Percentiles rank a stretch among this genome's conserved stretches.
phyloP scores from a whole-genome alignment of 2,797 vertebrate genomes.

The Danio kyathit region DNA sequence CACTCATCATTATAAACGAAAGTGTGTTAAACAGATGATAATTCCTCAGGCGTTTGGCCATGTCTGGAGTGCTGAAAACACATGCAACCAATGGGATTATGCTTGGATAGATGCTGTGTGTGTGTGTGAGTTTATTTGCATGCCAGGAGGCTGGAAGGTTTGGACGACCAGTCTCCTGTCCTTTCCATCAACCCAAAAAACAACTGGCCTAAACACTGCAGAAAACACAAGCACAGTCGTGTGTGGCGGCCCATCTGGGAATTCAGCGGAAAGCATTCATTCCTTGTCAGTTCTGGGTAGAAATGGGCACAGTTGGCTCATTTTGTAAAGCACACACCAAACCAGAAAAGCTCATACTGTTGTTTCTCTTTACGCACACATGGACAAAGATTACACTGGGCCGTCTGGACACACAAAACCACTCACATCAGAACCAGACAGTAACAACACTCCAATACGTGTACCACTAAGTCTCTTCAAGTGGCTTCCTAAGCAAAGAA shows the following conservation, averaged over 20 bases:
- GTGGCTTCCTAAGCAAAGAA: conserved; percentile 2
- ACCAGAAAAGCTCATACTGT: conserved; percentile 16
- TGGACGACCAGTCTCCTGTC: neutral
- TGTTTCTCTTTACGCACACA: conserved; percentile 16
- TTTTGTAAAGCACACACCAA: conserved; percentile 23
- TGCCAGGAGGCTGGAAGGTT: conserved; percentile 1
- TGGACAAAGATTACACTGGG: neutral
- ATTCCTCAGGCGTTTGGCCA: conserved; percentile 1
- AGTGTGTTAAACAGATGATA: conserved; percentile 19
- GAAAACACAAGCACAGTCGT: neutral
- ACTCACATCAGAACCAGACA: conserved; percentile 4
- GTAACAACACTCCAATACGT: neutral
- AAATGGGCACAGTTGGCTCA: neutral
- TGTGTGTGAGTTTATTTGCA: neutral
- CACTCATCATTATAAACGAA: neutral
- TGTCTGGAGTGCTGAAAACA: conserved; percentile 6
- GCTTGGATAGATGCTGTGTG: neutral
- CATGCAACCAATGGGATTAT: conserved; percentile 22
- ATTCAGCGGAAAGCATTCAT: neutral
- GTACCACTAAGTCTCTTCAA: neutral
- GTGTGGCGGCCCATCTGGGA: conserved; percentile 13
- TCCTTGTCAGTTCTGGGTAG: conserved; percentile 7
- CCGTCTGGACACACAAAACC: conserved; percentile 3
- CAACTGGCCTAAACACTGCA: conserved; percentile 12
- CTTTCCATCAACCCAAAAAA: neutral